Conservation (phyloP, 1,140 invertebrate species). For the Bombus turneri region DNA sequence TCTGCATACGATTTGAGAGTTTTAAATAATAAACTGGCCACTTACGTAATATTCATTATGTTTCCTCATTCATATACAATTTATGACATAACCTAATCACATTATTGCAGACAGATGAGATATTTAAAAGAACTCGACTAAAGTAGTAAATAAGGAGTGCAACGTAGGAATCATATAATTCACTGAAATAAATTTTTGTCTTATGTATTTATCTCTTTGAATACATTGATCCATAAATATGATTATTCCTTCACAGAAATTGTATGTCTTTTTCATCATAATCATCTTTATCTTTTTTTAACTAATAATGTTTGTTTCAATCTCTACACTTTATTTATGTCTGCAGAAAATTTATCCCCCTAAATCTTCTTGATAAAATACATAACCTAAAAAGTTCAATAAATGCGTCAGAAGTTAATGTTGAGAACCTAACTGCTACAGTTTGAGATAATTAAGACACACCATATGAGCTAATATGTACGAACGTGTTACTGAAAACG, state of each 20-base stretch:
- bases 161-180: not conserved
- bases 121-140: not conserved
- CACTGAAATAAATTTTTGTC: not conserved
- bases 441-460: not conserved
- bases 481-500: conserved; percentile 35
- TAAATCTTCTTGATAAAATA: not conserved
- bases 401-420: not conserved
- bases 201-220: not conserved
- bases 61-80: not conserved
- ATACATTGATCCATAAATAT: not conserved
- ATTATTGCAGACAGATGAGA: not conserved
- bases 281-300: not conserved
- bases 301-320: not conserved
- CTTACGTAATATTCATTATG: not conserved
- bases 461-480: not conserved
- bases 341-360: no score
- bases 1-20: no score
- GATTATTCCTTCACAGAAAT: no score
- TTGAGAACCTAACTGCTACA: not conserved
- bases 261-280: no score
- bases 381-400: not conserved
- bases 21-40: not conserved
- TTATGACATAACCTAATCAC: not conserved
- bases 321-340: no score
- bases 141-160: not conserved